Evolutionary conservation across 2,888 invertebrate genomes (phyloP), one percentile per base, ranked within the genome.

Genomic region (Gisinianus flammeolus): DNA sequence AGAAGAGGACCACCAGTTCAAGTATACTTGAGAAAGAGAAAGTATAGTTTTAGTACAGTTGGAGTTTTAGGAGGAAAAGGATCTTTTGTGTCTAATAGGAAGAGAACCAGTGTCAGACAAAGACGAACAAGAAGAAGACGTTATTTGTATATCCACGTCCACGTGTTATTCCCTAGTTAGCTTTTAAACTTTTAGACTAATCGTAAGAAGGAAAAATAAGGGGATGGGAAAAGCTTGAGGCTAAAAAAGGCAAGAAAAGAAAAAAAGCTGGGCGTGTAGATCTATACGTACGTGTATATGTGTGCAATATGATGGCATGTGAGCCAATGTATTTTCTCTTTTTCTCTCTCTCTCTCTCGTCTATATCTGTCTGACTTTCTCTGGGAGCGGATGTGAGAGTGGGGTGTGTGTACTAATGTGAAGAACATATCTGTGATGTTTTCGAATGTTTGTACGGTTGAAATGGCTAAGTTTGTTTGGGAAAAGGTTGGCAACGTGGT

Each of bases 121-220:
- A 44, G 44, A 44, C 19, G 44, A 19, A 44, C 16, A 44, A 44
- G 44, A 6, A 6, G 8, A 44, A 44, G 44, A 44, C 19, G 44
- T 44, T 44, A 44, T 44, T 44, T 44, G 44, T 44, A 6, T 44
- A 44, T 44, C 62, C 28, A 12, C 8, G n/a, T 67, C 67, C 67
- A n/a, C 33, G 67, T 67, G 58, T 58, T 58, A 67, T 67, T 67
- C 67, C 67, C 67, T 33, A 33, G 67, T 30, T 67, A 67, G 67
- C 67, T 67, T 35, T 67, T 67, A 30, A 67, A 67, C 67, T 67
- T 67, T 58, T 35, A 62, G 62, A 62, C 56, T 58, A 58, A 58
- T 58, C 56, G 56, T 58, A 58, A 58, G 24, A n/a, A n/a, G n/a
- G n/a, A n/a, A n/a, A n/a, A 62, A 62, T 62, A 16, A 62, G 62